These are phyloP conservation scores for Pseudococcus longispinus DNA, from an alignment of 2,888 invertebrate species.

Conservation along the genomic window DNA sequence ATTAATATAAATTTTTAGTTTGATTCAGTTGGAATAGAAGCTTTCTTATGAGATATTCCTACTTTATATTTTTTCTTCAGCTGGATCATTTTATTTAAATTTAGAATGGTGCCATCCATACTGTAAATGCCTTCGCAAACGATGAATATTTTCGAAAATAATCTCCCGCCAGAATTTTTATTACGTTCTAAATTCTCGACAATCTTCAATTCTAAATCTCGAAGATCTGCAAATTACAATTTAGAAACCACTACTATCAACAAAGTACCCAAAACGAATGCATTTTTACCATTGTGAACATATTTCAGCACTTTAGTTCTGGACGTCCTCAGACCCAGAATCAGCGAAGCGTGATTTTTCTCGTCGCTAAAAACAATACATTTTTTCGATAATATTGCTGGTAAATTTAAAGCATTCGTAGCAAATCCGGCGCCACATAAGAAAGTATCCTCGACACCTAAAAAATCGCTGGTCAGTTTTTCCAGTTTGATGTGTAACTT, in stretches of 20 bases:
- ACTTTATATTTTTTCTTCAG: conserved; percentile 57
- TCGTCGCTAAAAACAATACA: conserved; percentile 54
- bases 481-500: conserved; percentile 45
- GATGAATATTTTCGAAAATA: conserved; percentile 51
- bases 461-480: conserved; percentile 47
- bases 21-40: not conserved
- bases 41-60: not conserved
- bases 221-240: conserved; percentile 35
- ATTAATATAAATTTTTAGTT: not conserved
- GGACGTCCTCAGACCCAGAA: conserved; percentile 41
- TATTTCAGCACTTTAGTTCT: conserved; percentile 14
- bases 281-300: conserved; percentile 45
- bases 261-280: not conserved
- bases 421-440: conserved; percentile 52
- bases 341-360: conserved; percentile 55
- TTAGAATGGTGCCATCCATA: conserved; percentile 56
- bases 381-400: conserved; percentile 50
- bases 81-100: conserved; percentile 45
- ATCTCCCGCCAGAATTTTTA: not conserved
- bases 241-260: not conserved
- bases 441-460: conserved; percentile 35
- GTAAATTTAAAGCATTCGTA: conserved; percentile 54
- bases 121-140: conserved; percentile 53
- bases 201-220: conserved; percentile 53
- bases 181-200: not conserved